Percentiles rank a stretch among this genome's conserved stretches.
Evolutionary conservation across 2,113 vertebrate species (phyloP).

Genomic region (Hippocampus zosterae): DNA sequence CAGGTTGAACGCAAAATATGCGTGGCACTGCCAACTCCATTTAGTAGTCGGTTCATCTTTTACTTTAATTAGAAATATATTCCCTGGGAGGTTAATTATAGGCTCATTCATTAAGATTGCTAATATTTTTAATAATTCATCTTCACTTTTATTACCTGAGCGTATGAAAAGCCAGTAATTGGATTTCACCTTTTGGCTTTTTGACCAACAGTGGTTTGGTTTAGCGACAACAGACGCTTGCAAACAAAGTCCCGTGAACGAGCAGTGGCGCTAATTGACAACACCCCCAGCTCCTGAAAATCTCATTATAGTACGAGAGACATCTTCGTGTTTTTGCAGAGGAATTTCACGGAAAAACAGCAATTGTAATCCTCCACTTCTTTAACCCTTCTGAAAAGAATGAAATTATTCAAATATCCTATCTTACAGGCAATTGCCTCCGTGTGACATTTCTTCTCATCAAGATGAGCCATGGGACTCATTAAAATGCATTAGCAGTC

Average conservation of each 20-base stretch:
- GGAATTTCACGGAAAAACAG: conserved; percentile 25
- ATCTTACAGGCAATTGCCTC: conserved; percentile 21
- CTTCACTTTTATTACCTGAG: conserved; percentile 37
- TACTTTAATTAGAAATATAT: conserved; percentile 57
- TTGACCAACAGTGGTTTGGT: conserved; percentile 40
- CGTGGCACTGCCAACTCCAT: conserved; percentile 18
- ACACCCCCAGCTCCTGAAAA: conserved; percentile 45
- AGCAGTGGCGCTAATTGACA: conserved; percentile 59
- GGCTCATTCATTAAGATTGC: conserved; percentile 56
- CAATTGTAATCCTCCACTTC: conserved; percentile 38
- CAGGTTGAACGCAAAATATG: conserved; percentile 13
- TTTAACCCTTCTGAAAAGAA: conserved; percentile 35
- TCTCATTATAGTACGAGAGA: conserved; percentile 44
- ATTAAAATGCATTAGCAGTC: conserved; percentile 25
- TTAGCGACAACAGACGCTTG: conserved; percentile 34
- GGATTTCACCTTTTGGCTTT: conserved; percentile 55
- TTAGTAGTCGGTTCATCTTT: conserved; percentile 48
- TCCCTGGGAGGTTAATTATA: conserved; percentile 50
- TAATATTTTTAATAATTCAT: conserved; percentile 38
- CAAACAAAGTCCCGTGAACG: conserved; percentile 37
- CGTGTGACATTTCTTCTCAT: conserved; percentile 35
- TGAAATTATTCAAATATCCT: conserved; percentile 31
- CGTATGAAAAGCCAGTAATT: conserved; percentile 49
- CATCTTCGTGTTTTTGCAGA: conserved; percentile 19
- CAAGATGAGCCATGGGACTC: conserved; percentile 12